Evolutionary conservation across 2,113 vertebrate genomes (phyloP).

Genomic region (Mormyrus lacerda): DNA sequence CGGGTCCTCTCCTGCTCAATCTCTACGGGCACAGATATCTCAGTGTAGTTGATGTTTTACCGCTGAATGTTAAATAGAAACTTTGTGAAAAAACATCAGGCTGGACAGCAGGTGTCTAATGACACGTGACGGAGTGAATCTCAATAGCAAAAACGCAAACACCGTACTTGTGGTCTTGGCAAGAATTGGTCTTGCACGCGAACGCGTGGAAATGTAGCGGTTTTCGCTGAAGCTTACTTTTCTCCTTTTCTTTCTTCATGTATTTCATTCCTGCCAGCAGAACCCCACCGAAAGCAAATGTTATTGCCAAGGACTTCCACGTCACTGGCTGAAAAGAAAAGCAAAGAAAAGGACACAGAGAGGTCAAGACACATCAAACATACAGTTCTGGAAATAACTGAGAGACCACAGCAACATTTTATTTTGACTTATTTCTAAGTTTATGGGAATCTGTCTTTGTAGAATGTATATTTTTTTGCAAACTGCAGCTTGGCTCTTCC

Average conservation of each 20-base stretch:
- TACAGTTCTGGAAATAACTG: too few species aligned
- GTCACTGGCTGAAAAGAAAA: constrained; percentile 74
- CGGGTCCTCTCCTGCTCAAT: constrained; percentile 73
- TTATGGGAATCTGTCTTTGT: too few species aligned
- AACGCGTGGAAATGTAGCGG: neutral
- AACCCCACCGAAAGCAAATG: constrained; percentile 75
- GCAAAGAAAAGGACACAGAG: neutral
- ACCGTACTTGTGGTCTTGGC: neutral
- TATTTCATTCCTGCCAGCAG: constrained; percentile 78
- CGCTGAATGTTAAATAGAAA: neutral
- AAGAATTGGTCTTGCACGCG: neutral
- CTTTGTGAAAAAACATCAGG: neutral
- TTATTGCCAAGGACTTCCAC: constrained; percentile 82
- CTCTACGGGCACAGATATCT: constrained; percentile 50
- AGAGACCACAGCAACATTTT: too few species aligned
- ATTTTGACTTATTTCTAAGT: too few species aligned
- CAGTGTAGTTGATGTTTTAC: neutral
- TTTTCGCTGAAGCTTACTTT: constrained; percentile 62
- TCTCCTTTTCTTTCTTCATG: constrained; percentile 75
- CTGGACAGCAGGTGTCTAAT: neutral
- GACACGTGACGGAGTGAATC: neutral
- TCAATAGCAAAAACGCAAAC: neutral
- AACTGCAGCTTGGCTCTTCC: too few species aligned
- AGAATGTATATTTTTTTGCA: too few species aligned
- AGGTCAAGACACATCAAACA: neutral